These are phyloP conservation scores for Phocides pigmalion DNA, from an alignment of 1,140 invertebrate species.

Conservation along the genomic window DNA sequence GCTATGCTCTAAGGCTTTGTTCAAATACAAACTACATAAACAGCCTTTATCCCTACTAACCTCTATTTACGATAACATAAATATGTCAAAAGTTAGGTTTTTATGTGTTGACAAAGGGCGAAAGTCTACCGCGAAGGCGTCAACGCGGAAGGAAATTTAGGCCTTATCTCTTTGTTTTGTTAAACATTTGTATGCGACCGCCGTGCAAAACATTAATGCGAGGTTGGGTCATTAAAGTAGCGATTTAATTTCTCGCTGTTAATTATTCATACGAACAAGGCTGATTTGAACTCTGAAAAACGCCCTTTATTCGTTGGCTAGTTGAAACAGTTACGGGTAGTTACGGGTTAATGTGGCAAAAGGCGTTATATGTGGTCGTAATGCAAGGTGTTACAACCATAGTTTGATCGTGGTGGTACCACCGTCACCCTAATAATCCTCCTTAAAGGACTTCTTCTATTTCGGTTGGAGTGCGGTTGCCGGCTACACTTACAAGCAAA, in stretches of 20 bases:
- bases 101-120: conserved; percentile 28
- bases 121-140: conserved; percentile 25
- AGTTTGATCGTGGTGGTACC: too few relatives aligned
- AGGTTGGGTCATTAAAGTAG: conserved; percentile 17
- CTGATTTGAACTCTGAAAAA: too few relatives aligned
- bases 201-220: conserved; percentile 48
- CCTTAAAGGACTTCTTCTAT: too few relatives aligned
- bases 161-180: conserved; percentile 46
- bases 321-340: too few relatives aligned
- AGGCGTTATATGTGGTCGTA: too few relatives aligned
- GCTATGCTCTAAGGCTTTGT: not conserved
- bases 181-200: conserved; percentile 46
- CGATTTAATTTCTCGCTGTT: not conserved
- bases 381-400: too few relatives aligned
- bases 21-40: conserved; percentile 24
- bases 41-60: conserved; percentile 12
- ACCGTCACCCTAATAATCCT: too few relatives aligned
- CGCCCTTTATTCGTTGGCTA: too few relatives aligned
- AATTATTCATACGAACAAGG: too few relatives aligned
- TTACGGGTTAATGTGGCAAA: too few relatives aligned
- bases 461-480: too few relatives aligned
- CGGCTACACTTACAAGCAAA: too few relatives aligned
- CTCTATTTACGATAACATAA: conserved; percentile 32
- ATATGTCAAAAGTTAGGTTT: conserved; percentile 32
- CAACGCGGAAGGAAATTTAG: conserved; percentile 37